These are phyloP conservation scores for Pipistrellus kuhlii DNA, from an alignment of 2,797 vertebrate species.

Conservation along the genomic window DNA sequence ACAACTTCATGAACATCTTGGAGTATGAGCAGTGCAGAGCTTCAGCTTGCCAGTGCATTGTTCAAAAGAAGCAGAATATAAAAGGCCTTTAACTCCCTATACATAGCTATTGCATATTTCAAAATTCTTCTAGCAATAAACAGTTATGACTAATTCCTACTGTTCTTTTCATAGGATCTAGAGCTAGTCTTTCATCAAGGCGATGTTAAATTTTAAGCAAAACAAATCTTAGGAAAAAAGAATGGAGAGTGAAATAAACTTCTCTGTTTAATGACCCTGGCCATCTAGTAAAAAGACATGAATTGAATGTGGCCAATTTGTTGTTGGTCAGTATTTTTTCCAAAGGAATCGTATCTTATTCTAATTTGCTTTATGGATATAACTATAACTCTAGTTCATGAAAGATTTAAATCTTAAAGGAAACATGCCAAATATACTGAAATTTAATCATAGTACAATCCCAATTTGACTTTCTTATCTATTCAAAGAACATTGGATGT, in stretches of 20 bases:
- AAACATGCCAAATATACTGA: not conserved
- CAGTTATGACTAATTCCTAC: not conserved
- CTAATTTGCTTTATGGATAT: conserved; percentile 49
- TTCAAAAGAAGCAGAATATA: not conserved
- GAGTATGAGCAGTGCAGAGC: not conserved
- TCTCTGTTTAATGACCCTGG: not conserved
- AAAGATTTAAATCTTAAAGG: conserved; percentile 55
- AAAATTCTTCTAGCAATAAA: not conserved
- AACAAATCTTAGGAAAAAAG: not conserved
- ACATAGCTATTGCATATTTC: not conserved
- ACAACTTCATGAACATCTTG: not conserved
- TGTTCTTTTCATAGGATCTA: not conserved
- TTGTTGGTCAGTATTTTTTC: not conserved
- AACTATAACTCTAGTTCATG: conserved; percentile 20
- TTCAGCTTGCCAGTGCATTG: not conserved
- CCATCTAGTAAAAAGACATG: conserved; percentile 9
- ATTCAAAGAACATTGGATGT: conserved; percentile 26
- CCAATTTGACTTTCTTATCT: conserved; percentile 64
- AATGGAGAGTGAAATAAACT: not conserved
- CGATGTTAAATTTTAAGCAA: not conserved
- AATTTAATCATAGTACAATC: conserved; percentile 1
- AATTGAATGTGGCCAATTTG: conserved; percentile 48
- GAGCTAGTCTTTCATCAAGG: conserved; percentile 34
- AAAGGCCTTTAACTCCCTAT: not conserved
- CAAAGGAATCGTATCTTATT: conserved; percentile 11